Evolutionary conservation across 2,888 invertebrate genomes (phyloP).

Genomic region (Sminthurinus aureus): DNA sequence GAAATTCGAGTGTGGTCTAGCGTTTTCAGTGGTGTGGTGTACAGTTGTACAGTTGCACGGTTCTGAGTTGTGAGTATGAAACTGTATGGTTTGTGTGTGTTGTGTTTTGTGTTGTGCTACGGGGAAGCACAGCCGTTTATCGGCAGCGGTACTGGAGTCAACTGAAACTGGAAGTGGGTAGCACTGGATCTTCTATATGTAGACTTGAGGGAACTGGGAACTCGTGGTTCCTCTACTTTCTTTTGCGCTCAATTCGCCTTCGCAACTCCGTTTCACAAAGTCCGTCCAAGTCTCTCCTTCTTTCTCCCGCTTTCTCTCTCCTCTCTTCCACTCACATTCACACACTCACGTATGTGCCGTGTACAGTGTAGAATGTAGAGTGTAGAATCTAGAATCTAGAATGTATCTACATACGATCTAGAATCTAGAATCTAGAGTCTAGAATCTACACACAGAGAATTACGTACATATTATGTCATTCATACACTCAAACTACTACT

Average conservation of each 20-base stretch:
- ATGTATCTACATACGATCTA: too few relatives aligned
- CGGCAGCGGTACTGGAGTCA: constrained; percentile 34
- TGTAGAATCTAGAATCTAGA: too few relatives aligned
- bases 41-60: too few relatives aligned
- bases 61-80: background rate
- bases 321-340: too few relatives aligned
- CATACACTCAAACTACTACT: too few relatives aligned
- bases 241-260: background rate
- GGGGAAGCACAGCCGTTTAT: constrained; percentile 3
- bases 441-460: too few relatives aligned
- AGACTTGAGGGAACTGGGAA: background rate
- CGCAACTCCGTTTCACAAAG: background rate
- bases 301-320: too few relatives aligned
- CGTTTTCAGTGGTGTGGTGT: background rate
- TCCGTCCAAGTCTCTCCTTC: too few relatives aligned
- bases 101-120: constrained; percentile 1
- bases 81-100: background rate
- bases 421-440: too few relatives aligned
- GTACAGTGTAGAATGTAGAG: too few relatives aligned
- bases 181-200: background rate
- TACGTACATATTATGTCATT: too few relatives aligned
- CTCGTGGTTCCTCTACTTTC: background rate
- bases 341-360: too few relatives aligned
- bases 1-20: background rate
- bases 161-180: constrained; percentile 11